Percentiles rank a stretch among this genome's conserved stretches.
These are phyloP conservation scores for Megalonaias nervosa DNA, from an alignment of 1,140 invertebrate genomes.

Conservation along the genomic window DNA sequence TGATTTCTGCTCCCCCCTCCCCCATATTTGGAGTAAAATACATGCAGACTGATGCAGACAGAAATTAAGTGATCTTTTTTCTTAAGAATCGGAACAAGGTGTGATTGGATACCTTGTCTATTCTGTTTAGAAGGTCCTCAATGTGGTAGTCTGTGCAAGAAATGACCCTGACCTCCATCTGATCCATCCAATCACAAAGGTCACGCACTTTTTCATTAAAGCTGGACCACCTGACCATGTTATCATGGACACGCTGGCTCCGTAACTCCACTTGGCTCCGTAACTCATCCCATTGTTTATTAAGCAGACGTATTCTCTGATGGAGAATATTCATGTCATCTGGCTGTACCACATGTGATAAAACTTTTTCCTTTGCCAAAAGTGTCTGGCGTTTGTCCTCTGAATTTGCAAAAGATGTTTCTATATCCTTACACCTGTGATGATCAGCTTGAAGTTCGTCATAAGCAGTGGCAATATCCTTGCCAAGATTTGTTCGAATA, in stretches of 20 bases:
- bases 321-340: constrained; percentile 87
- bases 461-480: constrained; percentile 59
- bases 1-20: no score
- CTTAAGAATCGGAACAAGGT: no score
- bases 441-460: constrained; percentile 65
- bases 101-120: constrained; percentile 57
- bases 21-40: no score
- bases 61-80: no score
- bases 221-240: constrained; percentile 57
- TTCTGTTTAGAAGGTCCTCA: constrained; percentile 63
- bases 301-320: constrained; percentile 81
- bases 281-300: constrained; percentile 74
- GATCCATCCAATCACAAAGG: constrained; percentile 59
- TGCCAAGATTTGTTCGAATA: constrained; percentile 48
- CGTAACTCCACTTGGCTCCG: constrained; percentile 50
- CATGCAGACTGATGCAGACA: no score
- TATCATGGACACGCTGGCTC: constrained; percentile 55
- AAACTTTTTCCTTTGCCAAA: constrained; percentile 83
- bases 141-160: constrained; percentile 60
- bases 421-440: constrained; percentile 65
- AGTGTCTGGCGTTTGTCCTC: constrained; percentile 73
- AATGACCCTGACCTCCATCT: constrained; percentile 60
- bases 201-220: constrained; percentile 49
- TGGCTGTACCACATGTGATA: constrained; percentile 88
- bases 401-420: constrained; percentile 50